Evolutionary conservation across 2,113 vertebrate genomes (phyloP), one percentile per base, ranked within the genome.

Genomic region (Sceloporus tristichus): DNA sequence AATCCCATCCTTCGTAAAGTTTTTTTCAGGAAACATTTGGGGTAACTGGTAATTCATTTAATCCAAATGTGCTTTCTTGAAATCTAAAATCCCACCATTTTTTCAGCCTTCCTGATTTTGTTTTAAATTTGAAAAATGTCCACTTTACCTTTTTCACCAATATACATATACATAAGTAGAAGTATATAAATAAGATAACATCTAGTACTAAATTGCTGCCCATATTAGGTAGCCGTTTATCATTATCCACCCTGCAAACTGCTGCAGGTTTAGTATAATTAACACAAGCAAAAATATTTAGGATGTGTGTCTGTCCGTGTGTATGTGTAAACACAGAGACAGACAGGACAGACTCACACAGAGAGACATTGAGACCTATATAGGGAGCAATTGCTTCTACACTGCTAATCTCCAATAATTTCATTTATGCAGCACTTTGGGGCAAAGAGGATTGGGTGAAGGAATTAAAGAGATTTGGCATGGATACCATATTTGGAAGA

Each of bases 401-500:
- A 87, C 9, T 89, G 29, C 40, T 95, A 93, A 95, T 94, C 91
- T 94, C 79, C 74, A 68, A 91, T 92, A 92, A 83, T 77, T 90
- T 91, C 5, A 29, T 90, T 94, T 94, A 84, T 89, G 59, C 40
- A 92, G 73, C 75, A 90, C 25, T 94, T 92, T 87, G 80, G 82
- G 87, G 68, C 76, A 91, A 92, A 94, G 79, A 84, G 27, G 79
- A 94, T 96, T 95, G 88, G 59, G 75, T 91, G 87, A 90, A 94
- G n/a, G 85, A 92, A 91, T 93, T 92, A 95, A 94, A 91, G 73
- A 88, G 71, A 93, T 95, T 95, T 96, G 79, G 79, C 82, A 96
- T 91, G 82, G 92, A 82, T 93, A 94, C 90, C 81, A 87, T 94
- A 94, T 95, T 95, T 90, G 87, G 86, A 85, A 90, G 62, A 86